These are phyloP conservation scores for Archivesica marissinica DNA, from an alignment of 1,140 invertebrate species.

Conservation along the genomic window DNA sequence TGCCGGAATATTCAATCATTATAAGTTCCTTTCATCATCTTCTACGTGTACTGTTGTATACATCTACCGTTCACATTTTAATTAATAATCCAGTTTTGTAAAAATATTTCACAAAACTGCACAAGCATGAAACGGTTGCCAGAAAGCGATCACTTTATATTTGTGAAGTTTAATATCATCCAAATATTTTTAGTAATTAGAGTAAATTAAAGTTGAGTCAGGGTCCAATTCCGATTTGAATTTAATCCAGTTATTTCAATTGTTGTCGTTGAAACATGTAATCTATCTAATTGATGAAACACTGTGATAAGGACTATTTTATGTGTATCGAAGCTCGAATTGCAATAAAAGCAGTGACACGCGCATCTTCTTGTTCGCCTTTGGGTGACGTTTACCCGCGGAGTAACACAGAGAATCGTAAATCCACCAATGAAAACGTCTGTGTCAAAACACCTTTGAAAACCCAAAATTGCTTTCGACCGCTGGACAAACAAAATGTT, in stretches of 20 bases:
- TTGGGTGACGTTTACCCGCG: not conserved
- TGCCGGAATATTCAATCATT: slow-evolving; percentile 37
- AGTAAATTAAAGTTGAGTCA: not conserved
- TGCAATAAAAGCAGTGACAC: slow-evolving; percentile 35
- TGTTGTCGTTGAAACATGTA: slow-evolving; percentile 10
- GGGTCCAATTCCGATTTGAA: not conserved
- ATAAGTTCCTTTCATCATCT: slow-evolving; percentile 32
- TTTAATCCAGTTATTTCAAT: slow-evolving; percentile 30
- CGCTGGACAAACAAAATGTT: slow-evolving; percentile 21
- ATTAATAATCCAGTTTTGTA: slow-evolving; percentile 39
- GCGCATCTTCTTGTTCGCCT: slow-evolving; percentile 32
- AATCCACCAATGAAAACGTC: slow-evolving; percentile 38
- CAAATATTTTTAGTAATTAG: not conserved
- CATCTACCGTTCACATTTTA: slow-evolving; percentile 51
- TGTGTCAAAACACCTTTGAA: slow-evolving; percentile 12
- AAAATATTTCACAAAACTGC: not conserved
- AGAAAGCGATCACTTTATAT: not conserved
- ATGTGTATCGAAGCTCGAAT: slow-evolving; percentile 42
- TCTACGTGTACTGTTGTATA: slow-evolving; percentile 1
- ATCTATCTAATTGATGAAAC: slow-evolving; percentile 21
- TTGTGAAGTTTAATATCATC: not conserved
- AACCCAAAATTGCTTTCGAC: slow-evolving; percentile 7
- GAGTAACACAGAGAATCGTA: not conserved
- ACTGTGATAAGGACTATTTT: slow-evolving; percentile 23
- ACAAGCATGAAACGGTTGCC: not conserved